Base-by-base conservation (phyloP, 2,113 vertebrate species). In the Corythornis madagascariensis region DNA sequence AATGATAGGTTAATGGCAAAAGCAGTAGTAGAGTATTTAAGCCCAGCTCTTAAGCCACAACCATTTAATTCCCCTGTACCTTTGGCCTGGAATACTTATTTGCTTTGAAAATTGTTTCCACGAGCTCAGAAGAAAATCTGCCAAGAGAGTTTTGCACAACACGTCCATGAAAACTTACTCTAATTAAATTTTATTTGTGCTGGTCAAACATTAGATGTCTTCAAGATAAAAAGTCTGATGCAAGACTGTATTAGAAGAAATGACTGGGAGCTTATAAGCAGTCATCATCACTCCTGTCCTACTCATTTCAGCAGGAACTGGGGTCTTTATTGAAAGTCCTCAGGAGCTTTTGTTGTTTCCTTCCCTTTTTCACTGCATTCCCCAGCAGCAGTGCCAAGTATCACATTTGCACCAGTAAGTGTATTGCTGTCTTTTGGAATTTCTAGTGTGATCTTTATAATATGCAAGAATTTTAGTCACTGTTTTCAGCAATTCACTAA, bases 321-420 rank as follows among this genome's bases (percentile, higher is more conserved):
- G 20, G 43, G 11, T 28, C 76, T 67, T 10, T n/a, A 13, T 69
- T 50, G 48, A 40, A 86, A 53, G 15, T 42, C 42, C 21, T 64
- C 26, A 5, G 8, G 9, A 80, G 15, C 19, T 63, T 71, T 52
- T 59, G 45, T 5, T 55, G 21, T 47, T 63, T 38, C 42, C 13
- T 63, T 70, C 21, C 25, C 25, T 88, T 88, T 80, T 31, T 43
- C 56, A 21, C 29, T 40, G 25, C 17, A 9, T 40, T 61, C 59
- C 53, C 8, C 1, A 1, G 22, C 63, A 84, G 33, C 20, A 77
- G 5, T 43, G 33, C 5, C 0, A 0, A 45, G 29, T 28, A 35
- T 7, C 24, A 28, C 16, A 19, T 40, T 33, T 56, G 10, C 45
- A 57, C 3, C 1, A 2, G 25, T 38, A 48, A 67, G 19, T 33